phyloP scores from a whole-genome alignment of 2,113 vertebrate species.

The Pterocles burchelli region DNA sequence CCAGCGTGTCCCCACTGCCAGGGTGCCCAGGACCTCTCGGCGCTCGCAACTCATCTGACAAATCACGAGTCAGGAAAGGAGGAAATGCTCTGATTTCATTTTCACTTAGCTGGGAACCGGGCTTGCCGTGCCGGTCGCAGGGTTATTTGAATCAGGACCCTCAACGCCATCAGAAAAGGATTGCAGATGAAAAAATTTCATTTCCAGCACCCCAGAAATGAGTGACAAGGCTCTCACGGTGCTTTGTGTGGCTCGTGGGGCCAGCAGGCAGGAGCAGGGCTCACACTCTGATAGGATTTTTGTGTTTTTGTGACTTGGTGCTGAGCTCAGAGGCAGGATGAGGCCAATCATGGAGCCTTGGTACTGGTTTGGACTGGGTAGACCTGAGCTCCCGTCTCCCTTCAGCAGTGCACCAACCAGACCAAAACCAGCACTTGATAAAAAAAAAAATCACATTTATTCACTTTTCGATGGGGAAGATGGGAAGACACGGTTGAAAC shows the following conservation, averaged over 20 bases:
- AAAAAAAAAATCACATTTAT: neutral
- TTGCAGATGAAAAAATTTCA: rapidly evolving
- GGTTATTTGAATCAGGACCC: neutral
- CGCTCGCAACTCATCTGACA: rapidly evolving
- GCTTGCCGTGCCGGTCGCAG: rapidly evolving
- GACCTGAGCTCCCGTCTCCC: neutral
- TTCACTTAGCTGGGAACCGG: neutral
- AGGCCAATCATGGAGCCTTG: rapidly evolving
- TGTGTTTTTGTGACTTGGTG: neutral
- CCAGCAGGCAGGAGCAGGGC: no score
- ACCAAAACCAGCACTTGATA: neutral
- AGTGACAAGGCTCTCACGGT: rapidly evolving
- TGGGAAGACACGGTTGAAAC: neutral
- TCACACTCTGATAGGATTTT: rapidly evolving
- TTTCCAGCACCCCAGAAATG: no score
- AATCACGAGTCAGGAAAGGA: neutral
- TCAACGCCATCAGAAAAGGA: rapidly evolving
- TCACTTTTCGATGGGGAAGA: neutral
- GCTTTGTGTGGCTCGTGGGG: neutral
- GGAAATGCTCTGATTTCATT: neutral
- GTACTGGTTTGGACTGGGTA: neutral
- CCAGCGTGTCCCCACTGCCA: rapidly evolving
- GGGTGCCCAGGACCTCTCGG: rapidly evolving
- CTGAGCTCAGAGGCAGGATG: neutral
- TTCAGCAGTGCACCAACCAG: rapidly evolving